These are phyloP conservation scores for Pseudoips prasinana DNA, from an alignment of 2,888 invertebrate genomes.

Conservation along the genomic window DNA sequence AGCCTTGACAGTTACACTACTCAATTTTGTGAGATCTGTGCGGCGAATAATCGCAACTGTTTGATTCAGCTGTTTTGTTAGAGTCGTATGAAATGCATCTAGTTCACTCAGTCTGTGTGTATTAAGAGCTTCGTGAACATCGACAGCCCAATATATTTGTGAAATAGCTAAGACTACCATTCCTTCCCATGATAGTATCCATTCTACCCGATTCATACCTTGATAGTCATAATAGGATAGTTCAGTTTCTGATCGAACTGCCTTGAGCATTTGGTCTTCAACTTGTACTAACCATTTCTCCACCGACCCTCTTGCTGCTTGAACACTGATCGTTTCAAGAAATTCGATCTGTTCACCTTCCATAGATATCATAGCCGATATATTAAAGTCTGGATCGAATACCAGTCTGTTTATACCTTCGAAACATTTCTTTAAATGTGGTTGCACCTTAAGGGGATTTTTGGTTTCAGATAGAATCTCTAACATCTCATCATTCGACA, in stretches of 20 bases:
- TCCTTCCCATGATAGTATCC: constrained; percentile 91
- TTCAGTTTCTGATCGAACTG: constrained; percentile 86
- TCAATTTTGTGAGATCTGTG: constrained; percentile 86
- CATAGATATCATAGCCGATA: constrained; percentile 89
- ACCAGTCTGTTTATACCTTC: constrained; percentile 90
- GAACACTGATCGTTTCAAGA: constrained; percentile 83
- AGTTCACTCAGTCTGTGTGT: constrained; percentile 81
- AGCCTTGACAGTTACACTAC: constrained; percentile 89
- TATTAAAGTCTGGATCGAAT: constrained; percentile 87
- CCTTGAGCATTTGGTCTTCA: constrained; percentile 89
- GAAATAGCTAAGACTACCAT: constrained; percentile 91
- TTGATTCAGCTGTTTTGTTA: constrained; percentile 85
- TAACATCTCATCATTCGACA: constrained; percentile 95
- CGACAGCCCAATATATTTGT: constrained; percentile 92
- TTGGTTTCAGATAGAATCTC: constrained; percentile 95
- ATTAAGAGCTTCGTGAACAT: constrained; percentile 87
- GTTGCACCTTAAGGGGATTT: constrained; percentile 91
- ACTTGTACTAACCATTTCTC: constrained; percentile 94
- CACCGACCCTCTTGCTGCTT: constrained; percentile 89
- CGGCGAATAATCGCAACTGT: constrained; percentile 88
- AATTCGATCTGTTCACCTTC: constrained; percentile 87
- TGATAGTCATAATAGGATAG: constrained; percentile 85
- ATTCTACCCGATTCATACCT: constrained; percentile 80
- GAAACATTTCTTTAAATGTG: constrained; percentile 93
- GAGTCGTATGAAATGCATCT: constrained; percentile 75